Evolutionary conservation across 1,140 invertebrate species (phyloP).

Genomic region (Procambarus clarkii): DNA sequence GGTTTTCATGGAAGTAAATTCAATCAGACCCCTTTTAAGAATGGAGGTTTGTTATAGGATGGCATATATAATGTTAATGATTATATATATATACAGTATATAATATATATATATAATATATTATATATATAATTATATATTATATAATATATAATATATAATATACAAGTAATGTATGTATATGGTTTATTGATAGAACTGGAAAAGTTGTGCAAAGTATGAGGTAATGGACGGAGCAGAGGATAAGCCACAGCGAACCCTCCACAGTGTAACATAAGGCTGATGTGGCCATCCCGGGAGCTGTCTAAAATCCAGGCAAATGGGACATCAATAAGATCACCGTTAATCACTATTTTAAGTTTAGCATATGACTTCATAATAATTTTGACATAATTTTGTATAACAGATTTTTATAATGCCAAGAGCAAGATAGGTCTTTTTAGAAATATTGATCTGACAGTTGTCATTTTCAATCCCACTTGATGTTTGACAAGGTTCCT

Average conservation of each 20-base stretch:
- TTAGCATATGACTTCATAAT: not conserved
- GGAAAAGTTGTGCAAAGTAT: constrained; percentile 46
- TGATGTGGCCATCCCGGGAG: constrained; percentile 60
- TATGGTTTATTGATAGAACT: constrained; percentile 20
- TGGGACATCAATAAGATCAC: constrained; percentile 60
- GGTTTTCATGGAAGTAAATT: constrained; percentile 32
- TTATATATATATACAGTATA: too few relatives aligned
- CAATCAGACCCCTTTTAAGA: not conserved
- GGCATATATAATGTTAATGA: not conserved
- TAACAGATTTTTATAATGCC: constrained; percentile 3
- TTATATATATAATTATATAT: too few relatives aligned
- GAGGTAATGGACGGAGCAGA: constrained; percentile 26
- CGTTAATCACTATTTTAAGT: constrained; percentile 11
- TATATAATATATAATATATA: too few relatives aligned
- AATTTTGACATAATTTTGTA: not conserved
- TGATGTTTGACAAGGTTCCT: constrained; percentile 48
- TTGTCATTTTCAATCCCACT: not conserved
- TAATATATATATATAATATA: too few relatives aligned
- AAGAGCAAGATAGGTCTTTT: not conserved
- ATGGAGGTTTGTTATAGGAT: constrained; percentile 13
- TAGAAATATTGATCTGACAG: not conserved
- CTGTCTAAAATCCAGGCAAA: constrained; percentile 48
- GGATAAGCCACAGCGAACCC: constrained; percentile 62
- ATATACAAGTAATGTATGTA: constrained; percentile 6
- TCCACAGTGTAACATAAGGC: constrained; percentile 64